These are phyloP conservation scores for Drosophila nebulosa DNA, from an alignment of 1,140 invertebrate genomes.

Conservation along the genomic window DNA sequence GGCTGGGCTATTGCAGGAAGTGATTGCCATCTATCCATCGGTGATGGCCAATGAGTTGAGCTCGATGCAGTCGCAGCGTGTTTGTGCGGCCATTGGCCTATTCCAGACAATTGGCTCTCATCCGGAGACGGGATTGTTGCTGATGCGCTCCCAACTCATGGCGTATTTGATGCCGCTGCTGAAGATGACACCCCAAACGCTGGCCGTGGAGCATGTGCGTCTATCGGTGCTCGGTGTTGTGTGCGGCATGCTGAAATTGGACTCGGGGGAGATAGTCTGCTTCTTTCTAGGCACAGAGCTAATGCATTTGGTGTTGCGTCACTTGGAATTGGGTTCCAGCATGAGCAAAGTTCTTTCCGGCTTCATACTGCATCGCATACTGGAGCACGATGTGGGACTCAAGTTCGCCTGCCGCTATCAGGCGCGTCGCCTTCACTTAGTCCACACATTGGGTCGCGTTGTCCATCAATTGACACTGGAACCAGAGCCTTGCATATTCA, in stretches of 20 bases:
- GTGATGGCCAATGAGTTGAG: constrained; percentile 11
- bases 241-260: constrained; percentile 25
- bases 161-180: constrained; percentile 31
- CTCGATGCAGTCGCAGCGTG: constrained; percentile 23
- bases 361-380: constrained; percentile 21
- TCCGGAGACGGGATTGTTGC: constrained; percentile 10
- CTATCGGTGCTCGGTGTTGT: constrained; percentile 32
- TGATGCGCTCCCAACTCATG: constrained; percentile 32
- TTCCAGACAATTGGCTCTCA: constrained; percentile 29
- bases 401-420: constrained; percentile 17
- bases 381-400: constrained; percentile 24
- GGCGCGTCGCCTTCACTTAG: constrained; percentile 21
- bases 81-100: constrained; percentile 40
- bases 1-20: constrained; percentile 32
- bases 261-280: constrained; percentile 16
- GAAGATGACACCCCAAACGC: constrained; percentile 23
- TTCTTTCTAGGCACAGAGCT: constrained; percentile 29
- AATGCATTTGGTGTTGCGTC: constrained; percentile 17
- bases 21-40: constrained; percentile 23
- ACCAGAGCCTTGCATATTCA: constrained; percentile 94
- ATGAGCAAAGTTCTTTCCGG: constrained; percentile 31
- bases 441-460: constrained; percentile 90
- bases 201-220: constrained; percentile 28
- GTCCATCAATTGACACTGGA: constrained; percentile 97
- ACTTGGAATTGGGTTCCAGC: constrained; percentile 24